Evolutionary conservation across 2,797 vertebrate species (phyloP), one percentile per base, ranked within the genome.

Genomic region (Malacoraja senta): DNA sequence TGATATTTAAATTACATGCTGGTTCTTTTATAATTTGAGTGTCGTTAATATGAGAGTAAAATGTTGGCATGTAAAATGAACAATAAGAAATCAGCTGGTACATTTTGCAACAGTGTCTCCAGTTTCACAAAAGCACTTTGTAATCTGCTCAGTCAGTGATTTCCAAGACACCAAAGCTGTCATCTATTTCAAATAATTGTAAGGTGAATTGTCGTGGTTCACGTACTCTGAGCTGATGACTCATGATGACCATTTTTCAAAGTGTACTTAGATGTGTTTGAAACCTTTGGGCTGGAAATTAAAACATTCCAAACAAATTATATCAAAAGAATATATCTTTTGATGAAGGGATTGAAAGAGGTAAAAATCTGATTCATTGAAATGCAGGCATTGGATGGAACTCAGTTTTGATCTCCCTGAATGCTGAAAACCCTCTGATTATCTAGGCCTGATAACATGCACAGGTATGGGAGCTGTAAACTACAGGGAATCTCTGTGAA

Each of bases 261-360:
- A 86, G 17, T 86, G 63, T n/a, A 15, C 65, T 65, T 65, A 35
- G 2, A 35, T 68, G n/a, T 24, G 8, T 21, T 88, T 88, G 84
- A 88, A 88, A 88, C 21, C 15, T 84, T 84, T 84, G 26, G 53
- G 81, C 53, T n/a, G 58, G 58, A 86, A 17, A 63, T 86, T 86
- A 86, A 86, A 86, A 63, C 58, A 63, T 86, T 86, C 80, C 83
- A 86, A 86, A n/a, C 83, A n/a, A 86, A 63, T 17, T 63, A 53
- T 53, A 53, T 53, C 4, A 53, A 53, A 15, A 61, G 53, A 61
- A 29, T 84, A 3, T 29, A 26, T 12, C 12, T 58, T 84, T 84
- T n/a, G 1, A 32, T 61, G 24, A 63, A 63, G 12, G 13, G 29
- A 10, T n/a, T 63, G 83, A 86, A 86, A 63, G 29, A 32, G 2